Evolutionary conservation across 2,888 invertebrate species (phyloP), one percentile per base, ranked within the genome.

Genomic region (Lamellibrachia satsuma): DNA sequence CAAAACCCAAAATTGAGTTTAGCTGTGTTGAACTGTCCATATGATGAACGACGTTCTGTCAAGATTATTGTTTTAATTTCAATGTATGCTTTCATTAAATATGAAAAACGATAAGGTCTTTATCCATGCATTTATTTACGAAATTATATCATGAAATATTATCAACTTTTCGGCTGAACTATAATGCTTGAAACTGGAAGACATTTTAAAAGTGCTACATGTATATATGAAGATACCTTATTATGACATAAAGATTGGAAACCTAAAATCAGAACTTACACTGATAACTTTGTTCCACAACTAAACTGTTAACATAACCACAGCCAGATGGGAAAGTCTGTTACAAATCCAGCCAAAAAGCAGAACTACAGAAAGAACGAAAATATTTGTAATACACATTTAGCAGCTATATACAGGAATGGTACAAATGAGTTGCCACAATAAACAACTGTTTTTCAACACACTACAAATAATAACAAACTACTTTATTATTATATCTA

Each of bases 401-500:
- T 75, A 6, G 75, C 22, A 75, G 75, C 15, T 22, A 75, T 75
- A 15, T 75, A 22, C 75, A 22, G 75, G 75, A 22, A 75, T 75
- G 75, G 75, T 75, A 75, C 75, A 75, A 75, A 75, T 75, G n/a
- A 6, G 75, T 75, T 75, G 75, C n/a, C 75, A 15, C 75, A 75
- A 15, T 75, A 75, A 75, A 22, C n/a, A 75, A 75, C 15, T 22
- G 22, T n/a, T 75, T 11, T 75, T 75, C 75, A 75, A 22, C 22
- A 15, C 75, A n/a, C 75, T n/a, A 75, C 75, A 75, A 75, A 75
- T 75, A 75, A 55, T 55, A 55, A 22, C 75, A 75, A 75, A 75
- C 75, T 75, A n/a, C 75, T 75, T 11, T 75, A 75, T 75, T 75
- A 75, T 75, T 75, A 75, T 75, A 75, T 75, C 75, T 75, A 75